Evolutionary conservation across 2,888 invertebrate genomes (phyloP).

Genomic region (Euphydryas editha): DNA sequence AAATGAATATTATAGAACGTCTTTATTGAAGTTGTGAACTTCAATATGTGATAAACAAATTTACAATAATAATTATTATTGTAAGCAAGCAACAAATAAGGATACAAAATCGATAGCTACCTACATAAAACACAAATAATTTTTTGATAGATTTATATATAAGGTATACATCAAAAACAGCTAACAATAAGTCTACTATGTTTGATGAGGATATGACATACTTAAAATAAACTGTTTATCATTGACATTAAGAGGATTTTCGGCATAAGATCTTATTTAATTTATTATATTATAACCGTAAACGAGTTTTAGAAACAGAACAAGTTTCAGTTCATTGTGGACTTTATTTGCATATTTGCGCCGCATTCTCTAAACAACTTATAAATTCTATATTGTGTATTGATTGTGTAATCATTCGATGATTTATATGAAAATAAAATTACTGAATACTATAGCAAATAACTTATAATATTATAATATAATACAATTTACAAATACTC

Average conservation of each 20-base stretch:
- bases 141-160: not conserved
- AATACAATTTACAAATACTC: too few relatives aligned
- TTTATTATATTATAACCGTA: constrained; percentile 49
- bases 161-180: not conserved
- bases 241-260: constrained; percentile 22
- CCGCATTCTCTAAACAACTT: constrained; percentile 38
- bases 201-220: not conserved
- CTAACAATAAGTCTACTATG: constrained; percentile 1
- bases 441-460: too few relatives aligned
- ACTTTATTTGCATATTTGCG: constrained; percentile 67
- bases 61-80: not conserved
- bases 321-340: constrained; percentile 72
- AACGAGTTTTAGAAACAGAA: constrained; percentile 79
- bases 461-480: too few relatives aligned
- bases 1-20: too few relatives aligned
- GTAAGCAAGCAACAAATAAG: not conserved
- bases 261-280: constrained; percentile 23
- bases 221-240: constrained; percentile 12
- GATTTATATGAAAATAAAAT: not conserved
- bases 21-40: not conserved
- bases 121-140: not conserved
- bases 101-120: not conserved
- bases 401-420: constrained; percentile 7
- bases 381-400: constrained; percentile 31
- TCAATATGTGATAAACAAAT: not conserved